These are phyloP conservation scores for Australoheros facetus DNA, from an alignment of 2,797 vertebrate species.

Conservation along the genomic window DNA sequence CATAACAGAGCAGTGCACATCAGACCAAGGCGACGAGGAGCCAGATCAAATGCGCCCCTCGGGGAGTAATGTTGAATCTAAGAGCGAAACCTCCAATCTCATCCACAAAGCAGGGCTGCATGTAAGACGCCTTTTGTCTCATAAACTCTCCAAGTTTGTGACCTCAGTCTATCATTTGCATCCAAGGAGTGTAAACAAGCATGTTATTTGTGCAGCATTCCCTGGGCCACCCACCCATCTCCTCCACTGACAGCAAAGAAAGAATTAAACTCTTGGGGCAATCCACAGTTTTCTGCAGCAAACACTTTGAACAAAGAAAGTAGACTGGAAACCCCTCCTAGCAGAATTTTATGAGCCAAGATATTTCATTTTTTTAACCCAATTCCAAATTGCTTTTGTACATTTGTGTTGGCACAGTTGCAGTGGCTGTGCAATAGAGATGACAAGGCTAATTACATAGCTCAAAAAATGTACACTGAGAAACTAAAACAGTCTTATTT, in stretches of 20 bases:
- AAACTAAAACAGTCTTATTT: slow-evolving; percentile 71
- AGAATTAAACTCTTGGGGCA: slow-evolving; percentile 63
- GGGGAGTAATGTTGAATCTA: slow-evolving; percentile 56
- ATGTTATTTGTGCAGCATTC: slow-evolving; percentile 63
- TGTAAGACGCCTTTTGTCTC: slow-evolving; percentile 59
- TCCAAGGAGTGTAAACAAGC: slow-evolving; percentile 69
- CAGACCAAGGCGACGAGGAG: slow-evolving; percentile 44
- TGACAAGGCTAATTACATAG: slow-evolving; percentile 77
- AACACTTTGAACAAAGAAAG: slow-evolving; percentile 67
- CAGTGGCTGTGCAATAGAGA: slow-evolving; percentile 60
- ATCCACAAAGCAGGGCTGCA: slow-evolving; percentile 37
- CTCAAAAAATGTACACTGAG: slow-evolving; percentile 64
- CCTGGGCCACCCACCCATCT: slow-evolving; percentile 62
- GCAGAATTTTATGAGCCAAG: slow-evolving; percentile 57
- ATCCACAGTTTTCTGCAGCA: slow-evolving; percentile 52
- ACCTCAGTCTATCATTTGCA: slow-evolving; percentile 73
- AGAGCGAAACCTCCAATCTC: slow-evolving; percentile 36
- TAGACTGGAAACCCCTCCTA: slow-evolving; percentile 51
- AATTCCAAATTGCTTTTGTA: slow-evolving; percentile 60
- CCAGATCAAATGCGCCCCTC: slow-evolving; percentile 61
- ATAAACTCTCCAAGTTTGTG: slow-evolving; percentile 52
- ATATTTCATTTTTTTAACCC: slow-evolving; percentile 52
- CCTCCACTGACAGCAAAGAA: slow-evolving; percentile 51
- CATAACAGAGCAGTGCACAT: slow-evolving; percentile 40
- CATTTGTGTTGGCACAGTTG: slow-evolving; percentile 72